A percentile compares a stretch with the other conserved stretches of the same genome.
Evolutionary conservation across 2,113 vertebrate genomes (phyloP).

Genomic region (Cichladusa arquata): DNA sequence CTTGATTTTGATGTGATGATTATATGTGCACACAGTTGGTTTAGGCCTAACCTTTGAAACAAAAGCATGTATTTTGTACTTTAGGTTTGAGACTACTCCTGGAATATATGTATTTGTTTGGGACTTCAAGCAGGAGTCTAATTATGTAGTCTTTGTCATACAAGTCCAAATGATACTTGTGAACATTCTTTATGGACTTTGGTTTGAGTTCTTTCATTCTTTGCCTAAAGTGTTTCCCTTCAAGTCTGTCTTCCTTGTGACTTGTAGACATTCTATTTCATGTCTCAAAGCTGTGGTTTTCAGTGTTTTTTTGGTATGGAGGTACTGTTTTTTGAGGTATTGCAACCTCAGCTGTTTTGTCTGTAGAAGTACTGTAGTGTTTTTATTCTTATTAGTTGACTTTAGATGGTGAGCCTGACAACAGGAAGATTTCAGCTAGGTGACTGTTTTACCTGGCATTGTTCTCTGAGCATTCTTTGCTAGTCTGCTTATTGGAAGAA

Average conservation of each 20-base stretch:
- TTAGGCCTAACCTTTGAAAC: not conserved
- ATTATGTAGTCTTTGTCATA: not conserved
- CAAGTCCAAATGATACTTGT: not conserved
- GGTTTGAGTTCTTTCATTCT: not conserved
- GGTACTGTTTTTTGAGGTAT: not conserved
- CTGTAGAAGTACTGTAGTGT: not conserved
- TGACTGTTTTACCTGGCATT: not conserved
- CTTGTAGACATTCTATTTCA: not conserved
- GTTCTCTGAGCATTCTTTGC: not conserved
- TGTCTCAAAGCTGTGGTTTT: not conserved
- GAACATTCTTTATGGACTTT: not conserved
- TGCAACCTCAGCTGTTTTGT: not conserved
- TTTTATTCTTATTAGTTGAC: not conserved
- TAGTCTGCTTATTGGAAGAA: not conserved
- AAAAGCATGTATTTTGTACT: not conserved
- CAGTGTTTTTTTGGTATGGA: not conserved
- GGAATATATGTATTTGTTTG: not conserved
- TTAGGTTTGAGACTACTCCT: not conserved
- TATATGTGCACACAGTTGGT: not conserved
- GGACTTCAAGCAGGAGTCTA: not conserved
- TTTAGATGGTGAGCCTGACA: not conserved
- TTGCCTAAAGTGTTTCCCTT: not conserved
- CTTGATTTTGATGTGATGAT: not conserved
- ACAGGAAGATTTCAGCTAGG: not conserved
- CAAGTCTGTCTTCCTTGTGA: not conserved